These are phyloP conservation scores for Stenopsyche tienmushanensis DNA, from an alignment of 1,140 invertebrate genomes.

Conservation along the genomic window DNA sequence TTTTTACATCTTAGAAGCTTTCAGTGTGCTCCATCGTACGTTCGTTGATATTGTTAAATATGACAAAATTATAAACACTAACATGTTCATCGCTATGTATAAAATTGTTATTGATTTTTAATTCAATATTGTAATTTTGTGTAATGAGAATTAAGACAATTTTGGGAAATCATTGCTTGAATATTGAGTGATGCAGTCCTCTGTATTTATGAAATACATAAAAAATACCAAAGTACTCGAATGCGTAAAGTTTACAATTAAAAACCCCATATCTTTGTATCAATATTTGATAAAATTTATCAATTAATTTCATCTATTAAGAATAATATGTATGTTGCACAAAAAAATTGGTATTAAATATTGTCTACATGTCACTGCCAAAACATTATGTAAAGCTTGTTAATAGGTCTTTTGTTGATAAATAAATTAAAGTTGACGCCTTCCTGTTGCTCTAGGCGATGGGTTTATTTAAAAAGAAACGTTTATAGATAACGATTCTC, in stretches of 20 bases:
- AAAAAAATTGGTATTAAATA: slow-evolving; percentile 32
- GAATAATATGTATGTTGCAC: too few species aligned
- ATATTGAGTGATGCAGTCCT: too few species aligned
- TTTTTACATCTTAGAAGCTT: background rate
- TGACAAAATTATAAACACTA: background rate
- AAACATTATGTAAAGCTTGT: slow-evolving; percentile 39
- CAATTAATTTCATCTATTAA: slow-evolving; percentile 1
- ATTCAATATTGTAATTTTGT: too few species aligned
- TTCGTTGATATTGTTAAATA: background rate
- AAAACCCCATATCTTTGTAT: too few species aligned
- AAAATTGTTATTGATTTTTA: too few species aligned
- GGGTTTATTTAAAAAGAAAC: background rate
- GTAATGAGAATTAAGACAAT: too few species aligned
- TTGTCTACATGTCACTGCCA: slow-evolving; percentile 41
- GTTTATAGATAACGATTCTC: background rate
- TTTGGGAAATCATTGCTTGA: too few species aligned
- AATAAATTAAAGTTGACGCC: background rate
- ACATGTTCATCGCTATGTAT: too few species aligned
- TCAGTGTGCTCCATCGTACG: background rate
- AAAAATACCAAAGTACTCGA: too few species aligned
- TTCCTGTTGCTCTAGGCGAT: background rate
- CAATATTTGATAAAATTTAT: background rate
- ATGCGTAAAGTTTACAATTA: too few species aligned
- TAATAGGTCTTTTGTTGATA: slow-evolving; percentile 27
- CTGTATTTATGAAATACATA: too few species aligned